Evolutionary conservation across 2,888 invertebrate genomes (phyloP).

Genomic region (Seira musarum): DNA sequence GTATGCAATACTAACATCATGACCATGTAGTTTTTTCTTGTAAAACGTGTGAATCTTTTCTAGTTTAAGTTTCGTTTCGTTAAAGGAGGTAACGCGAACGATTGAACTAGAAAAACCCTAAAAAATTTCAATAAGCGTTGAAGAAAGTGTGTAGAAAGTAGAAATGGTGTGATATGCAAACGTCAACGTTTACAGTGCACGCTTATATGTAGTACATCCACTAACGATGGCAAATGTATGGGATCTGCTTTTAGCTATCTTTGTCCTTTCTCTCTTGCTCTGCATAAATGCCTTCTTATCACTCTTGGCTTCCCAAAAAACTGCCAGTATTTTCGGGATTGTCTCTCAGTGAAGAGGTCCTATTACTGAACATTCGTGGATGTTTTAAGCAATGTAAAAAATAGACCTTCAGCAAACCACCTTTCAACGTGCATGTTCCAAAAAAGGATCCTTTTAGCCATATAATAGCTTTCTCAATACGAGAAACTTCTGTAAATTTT

Average conservation of each 20-base stretch:
- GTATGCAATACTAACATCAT: conserved; percentile 11
- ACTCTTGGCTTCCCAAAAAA: neutral
- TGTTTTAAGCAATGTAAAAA: conserved; percentile 9
- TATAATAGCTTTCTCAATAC: conserved; percentile 9
- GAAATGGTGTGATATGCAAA: neutral
- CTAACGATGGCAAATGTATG: conserved; percentile 10
- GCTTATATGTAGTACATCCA: neutral
- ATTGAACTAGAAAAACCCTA: conserved; percentile 56
- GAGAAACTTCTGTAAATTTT: conserved; percentile 2
- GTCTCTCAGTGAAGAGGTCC: neutral
- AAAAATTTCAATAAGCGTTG: conserved; percentile 18
- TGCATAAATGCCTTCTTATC: conserved; percentile 45
- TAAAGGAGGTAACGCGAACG: conserved; percentile 29
- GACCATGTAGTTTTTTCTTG: neutral
- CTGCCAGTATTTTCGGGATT: neutral
- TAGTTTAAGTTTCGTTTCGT: conserved; percentile 9
- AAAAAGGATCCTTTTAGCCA: conserved; percentile 11
- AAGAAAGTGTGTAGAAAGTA: neutral
- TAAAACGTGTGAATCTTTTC: conserved; percentile 9
- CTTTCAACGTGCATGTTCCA: conserved; percentile 53
- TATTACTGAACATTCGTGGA: too few relatives aligned
- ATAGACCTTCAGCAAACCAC: conserved; percentile 28
- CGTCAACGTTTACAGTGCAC: conserved; percentile 4
- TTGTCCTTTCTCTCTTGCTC: conserved; percentile 9
- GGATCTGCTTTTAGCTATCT: conserved; percentile 24